Evolutionary conservation across 2,797 vertebrate species (phyloP), one percentile per base, ranked within the genome.

Genomic region (Jordanella pulchra): DNA sequence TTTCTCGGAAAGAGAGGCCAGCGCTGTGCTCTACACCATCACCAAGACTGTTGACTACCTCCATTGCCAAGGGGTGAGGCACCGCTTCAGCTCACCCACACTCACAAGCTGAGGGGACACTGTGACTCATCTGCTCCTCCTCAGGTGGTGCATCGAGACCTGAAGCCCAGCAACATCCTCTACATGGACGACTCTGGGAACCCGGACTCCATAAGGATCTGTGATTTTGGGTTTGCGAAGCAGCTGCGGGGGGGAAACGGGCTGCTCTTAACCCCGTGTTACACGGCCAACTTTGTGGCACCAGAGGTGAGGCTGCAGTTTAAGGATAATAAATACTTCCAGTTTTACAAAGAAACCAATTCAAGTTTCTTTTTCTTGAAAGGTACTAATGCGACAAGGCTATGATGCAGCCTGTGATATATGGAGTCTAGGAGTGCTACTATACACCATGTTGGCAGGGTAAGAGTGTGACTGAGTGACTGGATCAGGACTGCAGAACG

Each of bases 321-420:
- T n/a, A 28, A n/a, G 47, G 28, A 51, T 51, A 21, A 18, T 4
- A 32, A 18, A 47, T n/a, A 25, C 42, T 39, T 2, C 25, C 17
- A 14, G 48, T 50, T 18, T 23, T 50, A 9, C 18, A 45, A 2
- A 42, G 15, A 48, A 10, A 58, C 5, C 6, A 14, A 27, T 35
- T 10, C 4, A 48, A 1, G 14, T n/a, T 35, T 17, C 28, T 2
- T 69, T 48, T 79, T 27, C 69, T 73, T 14, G 84, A 7, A 76
- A 99, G 98, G 98, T 99, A 91, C 95, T 99, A 85, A 98, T 96
- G 96, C 94, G 97, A 75, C 97, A 99, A 87, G 98, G 97, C 53
- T 99, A 99, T 65, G 97, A 99, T 87, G 97, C 97, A 86, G 97
- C 97, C 61, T 99, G 97, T 94, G 97, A 99, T 90, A 99, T 99